Evolutionary conservation across 2,888 invertebrate species (phyloP).

Genomic region (Tenthredo distinguenda): DNA sequence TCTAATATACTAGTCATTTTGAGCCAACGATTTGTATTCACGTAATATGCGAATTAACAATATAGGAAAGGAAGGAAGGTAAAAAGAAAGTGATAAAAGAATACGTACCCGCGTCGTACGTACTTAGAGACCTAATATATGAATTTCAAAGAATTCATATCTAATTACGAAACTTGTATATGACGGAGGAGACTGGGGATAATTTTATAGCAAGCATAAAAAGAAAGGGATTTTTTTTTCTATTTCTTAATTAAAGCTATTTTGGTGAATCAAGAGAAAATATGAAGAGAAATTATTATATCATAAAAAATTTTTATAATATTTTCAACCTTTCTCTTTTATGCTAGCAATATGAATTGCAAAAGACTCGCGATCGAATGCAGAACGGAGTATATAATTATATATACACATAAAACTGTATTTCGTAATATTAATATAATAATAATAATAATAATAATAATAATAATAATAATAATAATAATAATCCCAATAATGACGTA

Average conservation of each 20-base stretch:
- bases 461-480: conserved; percentile 62
- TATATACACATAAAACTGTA: conserved; percentile 76
- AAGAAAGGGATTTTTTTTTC: background rate
- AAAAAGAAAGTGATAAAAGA: background rate
- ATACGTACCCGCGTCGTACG: background rate
- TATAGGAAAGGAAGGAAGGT: background rate
- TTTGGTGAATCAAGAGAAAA: background rate
- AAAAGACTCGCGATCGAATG: conserved; percentile 63
- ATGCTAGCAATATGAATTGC: conserved; percentile 45
- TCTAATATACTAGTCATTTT: conserved; percentile 67
- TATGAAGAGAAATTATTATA: background rate
- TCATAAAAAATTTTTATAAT: background rate
- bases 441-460: conserved; percentile 74
- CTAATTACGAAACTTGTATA: background rate
- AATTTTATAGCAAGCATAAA: conserved; percentile 35
- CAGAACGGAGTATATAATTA: conserved; percentile 73
- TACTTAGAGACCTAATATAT: background rate
- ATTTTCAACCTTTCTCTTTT: conserved; percentile 41
- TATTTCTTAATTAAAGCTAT: background rate
- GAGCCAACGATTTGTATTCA: conserved; percentile 62
- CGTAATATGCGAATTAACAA: background rate
- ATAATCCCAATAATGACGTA: conserved; percentile 77
- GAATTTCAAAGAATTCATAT: conserved; percentile 2
- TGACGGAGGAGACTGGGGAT: background rate
- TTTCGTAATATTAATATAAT: conserved; percentile 75